phyloP scores from a whole-genome alignment of 2,888 invertebrate species.

The Nymphalis polychloros region DNA sequence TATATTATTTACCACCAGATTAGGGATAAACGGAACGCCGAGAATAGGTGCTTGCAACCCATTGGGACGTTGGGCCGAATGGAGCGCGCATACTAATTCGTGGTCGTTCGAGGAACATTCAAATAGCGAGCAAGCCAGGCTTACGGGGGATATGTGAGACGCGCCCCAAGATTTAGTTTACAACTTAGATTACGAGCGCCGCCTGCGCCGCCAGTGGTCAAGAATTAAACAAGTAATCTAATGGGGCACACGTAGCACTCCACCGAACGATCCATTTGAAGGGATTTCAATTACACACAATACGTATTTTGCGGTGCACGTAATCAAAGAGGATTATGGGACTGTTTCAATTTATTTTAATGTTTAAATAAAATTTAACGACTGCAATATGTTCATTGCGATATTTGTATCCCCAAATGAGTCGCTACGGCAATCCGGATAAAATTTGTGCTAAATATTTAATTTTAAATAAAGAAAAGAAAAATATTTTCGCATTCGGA shows the following conservation, averaged over 20 bases:
- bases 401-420: conserved; percentile 39
- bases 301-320: conserved; percentile 48
- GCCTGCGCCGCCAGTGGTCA: conserved; percentile 63
- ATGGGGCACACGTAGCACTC: conserved; percentile 63
- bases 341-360: conserved; percentile 43
- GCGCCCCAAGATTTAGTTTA: conserved; percentile 78
- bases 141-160: conserved; percentile 79
- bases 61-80: conserved; percentile 69
- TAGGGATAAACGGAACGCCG: conserved; percentile 37
- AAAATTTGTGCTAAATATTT: conserved; percentile 18
- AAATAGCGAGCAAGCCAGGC: conserved; percentile 72
- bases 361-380: conserved; percentile 43
- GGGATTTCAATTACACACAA: conserved; percentile 58
- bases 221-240: conserved; percentile 78
- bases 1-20: conserved; percentile 13
- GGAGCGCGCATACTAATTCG: conserved; percentile 80
- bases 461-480: conserved; percentile 35
- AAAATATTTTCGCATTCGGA: conserved; percentile 41
- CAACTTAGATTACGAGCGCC: conserved; percentile 74
- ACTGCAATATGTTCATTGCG: conserved; percentile 37
- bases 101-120: conserved; percentile 73
- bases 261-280: conserved; percentile 56
- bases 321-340: conserved; percentile 42
- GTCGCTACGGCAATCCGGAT: conserved; percentile 19
- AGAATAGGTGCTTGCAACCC: conserved; percentile 69